Conservation (phyloP, 2,113 vertebrate species). For the Sialia sialis region DNA sequence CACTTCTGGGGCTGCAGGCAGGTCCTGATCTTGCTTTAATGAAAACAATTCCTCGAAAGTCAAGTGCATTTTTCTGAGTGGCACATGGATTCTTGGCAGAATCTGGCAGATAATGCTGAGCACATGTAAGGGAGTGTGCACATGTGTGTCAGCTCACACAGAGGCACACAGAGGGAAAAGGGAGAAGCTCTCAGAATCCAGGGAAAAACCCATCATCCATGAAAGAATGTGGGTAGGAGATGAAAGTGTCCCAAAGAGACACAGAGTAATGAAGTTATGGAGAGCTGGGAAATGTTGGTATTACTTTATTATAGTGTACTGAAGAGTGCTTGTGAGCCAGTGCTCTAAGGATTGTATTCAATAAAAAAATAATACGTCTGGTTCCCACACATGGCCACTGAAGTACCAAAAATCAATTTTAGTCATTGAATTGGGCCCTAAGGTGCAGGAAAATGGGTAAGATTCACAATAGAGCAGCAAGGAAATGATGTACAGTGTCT, state of each 20-base stretch:
- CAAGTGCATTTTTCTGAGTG: neutral
- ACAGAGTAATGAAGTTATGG: conserved; percentile 29
- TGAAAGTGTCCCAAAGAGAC: conserved; percentile 18
- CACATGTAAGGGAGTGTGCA: neutral
- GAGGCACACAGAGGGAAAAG: neutral
- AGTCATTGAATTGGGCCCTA: conserved; percentile 63
- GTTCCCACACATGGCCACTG: conserved; percentile 43
- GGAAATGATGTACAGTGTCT: neutral
- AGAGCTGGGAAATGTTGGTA: conserved; percentile 54
- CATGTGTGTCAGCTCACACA: neutral
- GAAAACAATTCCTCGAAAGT: neutral
- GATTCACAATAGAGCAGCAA: neutral
- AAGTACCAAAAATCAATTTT: conserved; percentile 70
- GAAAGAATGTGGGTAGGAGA: neutral
- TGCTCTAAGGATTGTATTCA: conserved; percentile 44
- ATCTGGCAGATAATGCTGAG: neutral
- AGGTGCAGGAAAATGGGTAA: conserved; percentile 58
- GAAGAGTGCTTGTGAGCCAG: conserved; percentile 36
- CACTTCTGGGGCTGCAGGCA: neutral
- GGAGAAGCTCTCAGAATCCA: neutral
- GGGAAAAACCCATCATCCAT: neutral
- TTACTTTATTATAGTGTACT: conserved; percentile 51
- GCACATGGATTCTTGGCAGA: neutral
- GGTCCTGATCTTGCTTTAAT: neutral
- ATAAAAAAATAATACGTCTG: conserved; percentile 58